Evolutionary conservation across 23 tunicate genomes (phyloP).

Genomic region (Trididemnum miniatum): DNA sequence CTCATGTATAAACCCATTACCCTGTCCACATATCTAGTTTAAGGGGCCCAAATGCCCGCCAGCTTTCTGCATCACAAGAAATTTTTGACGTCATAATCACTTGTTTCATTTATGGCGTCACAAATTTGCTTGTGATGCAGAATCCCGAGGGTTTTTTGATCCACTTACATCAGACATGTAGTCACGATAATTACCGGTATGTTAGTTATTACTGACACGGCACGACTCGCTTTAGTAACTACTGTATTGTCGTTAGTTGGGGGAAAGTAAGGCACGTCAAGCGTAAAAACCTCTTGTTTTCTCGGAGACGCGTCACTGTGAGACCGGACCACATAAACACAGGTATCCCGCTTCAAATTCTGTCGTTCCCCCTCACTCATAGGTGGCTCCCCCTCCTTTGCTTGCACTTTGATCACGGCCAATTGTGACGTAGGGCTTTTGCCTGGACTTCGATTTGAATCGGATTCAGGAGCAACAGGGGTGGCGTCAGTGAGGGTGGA

Average conservation of each 20-base stretch:
- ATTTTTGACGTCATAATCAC: too few species aligned
- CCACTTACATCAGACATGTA: too few species aligned
- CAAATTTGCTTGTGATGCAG: too few species aligned
- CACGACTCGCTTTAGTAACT: too few species aligned
- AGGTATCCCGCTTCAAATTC: constrained; percentile 46
- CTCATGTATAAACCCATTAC: too few species aligned
- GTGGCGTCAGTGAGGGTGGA: constrained; percentile 32
- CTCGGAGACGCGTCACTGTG: constrained; percentile 45
- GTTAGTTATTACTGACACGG: too few species aligned
- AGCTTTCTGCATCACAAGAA: too few species aligned
- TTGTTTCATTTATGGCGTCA: too few species aligned
- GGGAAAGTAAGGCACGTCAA: neutral
- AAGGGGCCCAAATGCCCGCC: too few species aligned
- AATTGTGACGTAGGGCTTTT: constrained; percentile 28
- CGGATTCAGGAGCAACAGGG: neutral
- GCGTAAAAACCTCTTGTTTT: constrained; percentile 6
- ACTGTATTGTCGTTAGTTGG: neutral
- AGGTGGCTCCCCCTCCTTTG: constrained; percentile 20
- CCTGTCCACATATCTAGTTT: too few species aligned
- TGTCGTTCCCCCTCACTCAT: constrained; percentile 10
- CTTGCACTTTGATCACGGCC: constrained; percentile 25
- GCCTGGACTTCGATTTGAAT: constrained; percentile 7
- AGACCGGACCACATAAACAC: constrained; percentile 70
- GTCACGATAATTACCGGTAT: too few species aligned
- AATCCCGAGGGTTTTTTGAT: too few species aligned